These are phyloP conservation scores for Acipenser transmontanus DNA, from an alignment of 2,797 vertebrate genomes.

Conservation along the genomic window DNA sequence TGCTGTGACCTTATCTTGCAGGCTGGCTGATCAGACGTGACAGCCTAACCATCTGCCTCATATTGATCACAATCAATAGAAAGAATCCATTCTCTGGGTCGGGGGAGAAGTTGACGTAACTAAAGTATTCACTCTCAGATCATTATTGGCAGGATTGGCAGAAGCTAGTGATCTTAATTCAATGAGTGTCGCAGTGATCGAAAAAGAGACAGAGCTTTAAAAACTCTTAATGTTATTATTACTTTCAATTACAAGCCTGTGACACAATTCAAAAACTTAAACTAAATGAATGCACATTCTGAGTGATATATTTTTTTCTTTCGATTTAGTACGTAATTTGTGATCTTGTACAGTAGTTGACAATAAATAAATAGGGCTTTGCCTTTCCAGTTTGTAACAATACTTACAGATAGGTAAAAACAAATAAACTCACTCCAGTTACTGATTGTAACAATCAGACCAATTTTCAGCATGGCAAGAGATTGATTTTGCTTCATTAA, in stretches of 20 bases:
- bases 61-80: conserved; percentile 46
- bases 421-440: not conserved
- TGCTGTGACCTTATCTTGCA: conserved; percentile 55
- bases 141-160: not conserved
- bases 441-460: not conserved
- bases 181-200: not conserved
- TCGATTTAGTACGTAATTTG: no score
- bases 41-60: conserved; percentile 49
- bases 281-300: no score
- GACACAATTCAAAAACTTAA: no score
- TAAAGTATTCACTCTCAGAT: not conserved
- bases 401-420: no score
- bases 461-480: not conserved
- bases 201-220: no score
- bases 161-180: not conserved
- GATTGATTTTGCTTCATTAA: not conserved
- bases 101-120: not conserved
- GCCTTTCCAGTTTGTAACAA: no score
- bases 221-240: no score
- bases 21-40: conserved; percentile 46
- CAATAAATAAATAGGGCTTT: no score
- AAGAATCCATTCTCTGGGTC: conserved; percentile 34
- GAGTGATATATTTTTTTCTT: no score
- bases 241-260: no score
- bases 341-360: no score